Evolutionary conservation across 2,797 vertebrate species (phyloP).

Genomic region (Microhierax caerulescens): DNA sequence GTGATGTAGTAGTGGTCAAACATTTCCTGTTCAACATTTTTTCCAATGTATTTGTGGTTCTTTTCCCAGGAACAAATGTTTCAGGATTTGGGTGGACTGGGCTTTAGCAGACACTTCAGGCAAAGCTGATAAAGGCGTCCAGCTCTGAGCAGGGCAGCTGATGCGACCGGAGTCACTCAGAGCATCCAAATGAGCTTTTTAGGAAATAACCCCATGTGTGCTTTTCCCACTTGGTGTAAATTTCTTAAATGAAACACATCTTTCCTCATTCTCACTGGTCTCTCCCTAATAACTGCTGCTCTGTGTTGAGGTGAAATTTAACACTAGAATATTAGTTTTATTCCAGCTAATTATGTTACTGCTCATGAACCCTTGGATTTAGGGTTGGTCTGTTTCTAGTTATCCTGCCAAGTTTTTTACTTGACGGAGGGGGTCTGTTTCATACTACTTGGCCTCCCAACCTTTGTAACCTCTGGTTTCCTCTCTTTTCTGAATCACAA

Average conservation of each 20-base stretch:
- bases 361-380: slow-evolving; percentile 81
- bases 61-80: slow-evolving; percentile 66
- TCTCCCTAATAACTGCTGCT: slow-evolving; percentile 71
- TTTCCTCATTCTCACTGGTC: slow-evolving; percentile 62
- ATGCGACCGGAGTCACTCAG: neutral
- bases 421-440: slow-evolving; percentile 85
- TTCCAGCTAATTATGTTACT: slow-evolving; percentile 84
- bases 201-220: slow-evolving; percentile 40
- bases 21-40: slow-evolving; percentile 74
- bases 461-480: slow-evolving; percentile 86
- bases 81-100: slow-evolving; percentile 24
- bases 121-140: neutral
- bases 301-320: slow-evolving; percentile 79
- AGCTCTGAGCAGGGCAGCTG: neutral
- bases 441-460: slow-evolving; percentile 84
- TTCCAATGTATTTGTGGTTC: slow-evolving; percentile 56
- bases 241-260: slow-evolving; percentile 69
- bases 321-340: slow-evolving; percentile 85
- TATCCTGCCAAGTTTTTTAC: slow-evolving; percentile 83
- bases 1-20: slow-evolving; percentile 73
- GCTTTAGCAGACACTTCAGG: slow-evolving; percentile 32
- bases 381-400: slow-evolving; percentile 86
- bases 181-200: slow-evolving; percentile 26
- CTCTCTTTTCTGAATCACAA: slow-evolving; percentile 81
- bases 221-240: slow-evolving; percentile 25